Evolutionary conservation across 2,888 invertebrate genomes (phyloP).

Genomic region (Chalcosyrphus nemorum): DNA sequence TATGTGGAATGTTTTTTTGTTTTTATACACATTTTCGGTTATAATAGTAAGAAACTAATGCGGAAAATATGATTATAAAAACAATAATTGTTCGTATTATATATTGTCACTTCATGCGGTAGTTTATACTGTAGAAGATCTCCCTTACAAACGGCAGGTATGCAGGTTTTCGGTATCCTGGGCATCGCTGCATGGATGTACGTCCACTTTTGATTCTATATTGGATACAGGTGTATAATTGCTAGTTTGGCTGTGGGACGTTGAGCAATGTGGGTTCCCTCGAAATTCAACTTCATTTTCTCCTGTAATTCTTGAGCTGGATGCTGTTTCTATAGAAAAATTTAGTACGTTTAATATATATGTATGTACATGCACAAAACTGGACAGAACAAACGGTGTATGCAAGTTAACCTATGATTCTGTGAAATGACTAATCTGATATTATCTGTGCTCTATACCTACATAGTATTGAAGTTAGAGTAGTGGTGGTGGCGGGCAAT

Average conservation of each 20-base stretch:
- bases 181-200: conserved; percentile 42
- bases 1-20: background rate
- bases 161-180: conserved; percentile 46
- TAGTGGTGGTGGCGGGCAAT: no score
- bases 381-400: no score
- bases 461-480: no score
- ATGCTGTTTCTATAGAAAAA: background rate
- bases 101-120: conserved; percentile 43
- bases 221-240: conserved; percentile 18
- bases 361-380: no score
- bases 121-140: background rate
- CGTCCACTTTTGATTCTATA: conserved; percentile 30
- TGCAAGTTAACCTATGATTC: no score
- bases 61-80: conserved; percentile 3
- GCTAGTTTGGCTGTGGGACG: conserved; percentile 14
- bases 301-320: background rate
- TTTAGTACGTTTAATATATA: no score
- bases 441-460: no score
- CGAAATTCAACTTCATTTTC: conserved; percentile 18
- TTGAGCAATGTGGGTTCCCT: conserved; percentile 2
- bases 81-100: background rate
- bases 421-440: no score
- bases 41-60: background rate
- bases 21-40: conserved; percentile 7
- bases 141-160: conserved; percentile 51